A percentile compares a stretch with the other conserved stretches of the same genome.
phyloP scores from a whole-genome alignment of 2,113 vertebrate genomes.

The Malurus alboscapulatus region DNA sequence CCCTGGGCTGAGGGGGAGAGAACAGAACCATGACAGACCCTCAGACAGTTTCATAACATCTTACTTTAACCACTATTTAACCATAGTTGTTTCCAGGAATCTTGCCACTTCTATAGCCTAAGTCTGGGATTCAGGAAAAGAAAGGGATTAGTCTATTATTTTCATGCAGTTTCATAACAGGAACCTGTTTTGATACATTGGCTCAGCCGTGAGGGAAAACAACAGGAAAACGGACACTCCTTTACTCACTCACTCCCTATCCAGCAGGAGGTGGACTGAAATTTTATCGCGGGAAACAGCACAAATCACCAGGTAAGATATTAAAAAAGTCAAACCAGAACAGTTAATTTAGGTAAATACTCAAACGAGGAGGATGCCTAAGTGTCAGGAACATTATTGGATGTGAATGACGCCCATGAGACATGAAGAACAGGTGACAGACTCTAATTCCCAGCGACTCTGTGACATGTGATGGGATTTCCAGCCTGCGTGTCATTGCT shows the following conservation, averaged over 20 bases:
- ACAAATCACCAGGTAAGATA: neutral
- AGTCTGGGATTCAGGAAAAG: neutral
- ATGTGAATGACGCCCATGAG: neutral
- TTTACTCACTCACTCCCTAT: neutral
- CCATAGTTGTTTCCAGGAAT: neutral
- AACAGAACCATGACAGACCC: accelerated
- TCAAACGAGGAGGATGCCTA: neutral
- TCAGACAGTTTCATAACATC: neutral
- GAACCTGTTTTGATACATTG: neutral
- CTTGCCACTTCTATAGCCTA: neutral
- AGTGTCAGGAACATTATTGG: neutral
- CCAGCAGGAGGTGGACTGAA: accelerated
- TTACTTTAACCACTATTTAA: neutral
- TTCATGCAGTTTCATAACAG: neutral
- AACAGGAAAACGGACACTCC: neutral
- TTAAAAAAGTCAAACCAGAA: neutral
- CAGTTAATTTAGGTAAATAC: neutral
- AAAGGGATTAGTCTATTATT: neutral
- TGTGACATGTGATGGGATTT: accelerated
- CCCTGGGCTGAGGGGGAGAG: neutral
- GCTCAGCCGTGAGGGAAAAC: neutral
- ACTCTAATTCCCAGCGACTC: neutral
- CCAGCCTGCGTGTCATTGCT: neutral
- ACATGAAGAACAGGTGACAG: accelerated
- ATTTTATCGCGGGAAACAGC: neutral